Percentiles rank a stretch among this genome's conserved stretches.
Evolutionary conservation across 2,888 invertebrate genomes (phyloP).

Genomic region (Andrena flavipes): DNA sequence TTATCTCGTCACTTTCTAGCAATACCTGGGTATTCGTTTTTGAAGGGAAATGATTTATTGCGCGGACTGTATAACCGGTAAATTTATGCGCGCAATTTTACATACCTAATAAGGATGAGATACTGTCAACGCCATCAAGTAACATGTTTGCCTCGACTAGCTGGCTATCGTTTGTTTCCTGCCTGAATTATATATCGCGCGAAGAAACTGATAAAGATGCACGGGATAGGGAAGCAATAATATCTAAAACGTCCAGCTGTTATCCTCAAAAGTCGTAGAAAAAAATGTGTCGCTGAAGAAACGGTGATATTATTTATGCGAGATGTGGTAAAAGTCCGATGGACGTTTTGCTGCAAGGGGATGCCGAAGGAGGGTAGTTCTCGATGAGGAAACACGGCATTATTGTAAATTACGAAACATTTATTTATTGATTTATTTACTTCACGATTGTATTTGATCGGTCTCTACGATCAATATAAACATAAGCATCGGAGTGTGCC

Average conservation of each 20-base stretch:
- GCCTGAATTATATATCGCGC: conserved; percentile 55
- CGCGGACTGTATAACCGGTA: conserved; percentile 31
- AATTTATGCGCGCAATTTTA: conserved; percentile 58
- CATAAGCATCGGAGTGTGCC: conserved; percentile 79
- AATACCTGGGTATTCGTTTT: conserved; percentile 37
- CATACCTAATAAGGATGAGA: conserved; percentile 61
- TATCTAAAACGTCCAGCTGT: conserved; percentile 14
- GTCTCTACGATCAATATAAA: conserved; percentile 81
- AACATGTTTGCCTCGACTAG: conserved; percentile 56
- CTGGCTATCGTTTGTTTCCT: conserved; percentile 61
- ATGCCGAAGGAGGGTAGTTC: neutral
- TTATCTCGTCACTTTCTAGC: conserved; percentile 43
- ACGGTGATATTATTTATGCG: no score
- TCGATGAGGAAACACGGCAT: conserved; percentile 56
- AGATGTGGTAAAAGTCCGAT: no score
- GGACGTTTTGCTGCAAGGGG: neutral
- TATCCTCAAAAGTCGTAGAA: conserved; percentile 5
- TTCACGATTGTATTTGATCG: conserved; percentile 80
- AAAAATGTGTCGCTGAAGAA: neutral
- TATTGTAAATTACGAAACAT: conserved; percentile 80
- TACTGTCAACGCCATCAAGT: conserved; percentile 65
- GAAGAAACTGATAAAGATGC: conserved; percentile 48
- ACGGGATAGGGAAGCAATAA: conserved; percentile 18
- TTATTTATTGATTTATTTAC: conserved; percentile 80
- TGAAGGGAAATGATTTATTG: conserved; percentile 57